Base-by-base conservation (phyloP, 2,888 invertebrate genomes). In the Phaedon cochleariae region DNA sequence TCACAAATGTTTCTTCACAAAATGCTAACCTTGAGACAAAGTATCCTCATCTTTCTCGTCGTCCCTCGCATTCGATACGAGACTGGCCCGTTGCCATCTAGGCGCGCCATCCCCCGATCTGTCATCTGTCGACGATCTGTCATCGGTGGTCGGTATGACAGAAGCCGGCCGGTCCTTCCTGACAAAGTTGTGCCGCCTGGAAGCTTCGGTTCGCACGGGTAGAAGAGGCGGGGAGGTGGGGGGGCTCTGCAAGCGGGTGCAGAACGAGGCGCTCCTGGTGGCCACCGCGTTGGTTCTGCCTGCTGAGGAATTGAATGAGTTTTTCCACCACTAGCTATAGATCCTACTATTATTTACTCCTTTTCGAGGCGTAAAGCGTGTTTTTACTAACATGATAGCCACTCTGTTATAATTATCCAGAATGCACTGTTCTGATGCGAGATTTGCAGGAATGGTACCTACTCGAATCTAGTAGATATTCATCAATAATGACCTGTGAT, bases 181-280 rank as follows among this genome's bases (percentile, higher is more conserved):
- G 2, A 74, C 73, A n/a, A 77, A 71, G 61, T 82, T 80, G 4
- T 78, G 74, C 37, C 83, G 74, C 62, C 79, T 76, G 1, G 82
- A 81, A 3, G 83, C 82, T 51, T 84, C 83, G 12, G 83, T 82
- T 17, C 82, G 76, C 10, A 81, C 77, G 2, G 85, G 85, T 1
- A 86, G 86, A 1, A 85, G 84, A 12, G 85, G 84, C 6, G 86
- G 85, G 18, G 85, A 84, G 17, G 82, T 81, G 7, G 83, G 81
- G 2, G 84, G 83, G 6, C 85, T 83, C 6, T 84, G 81, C 29
- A 80, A 70, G 58, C 84, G 77, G 29, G 81, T 81, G 37, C 84
- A 84, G 70, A 85, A 85, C 76, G 90, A 89, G 58, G 89, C 88
- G 53, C 89, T 88, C 73, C 89, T 88, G 64, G 86, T 81, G 21